Evolutionary conservation across 2,888 invertebrate genomes (phyloP).

Genomic region (Volucella inanis): DNA sequence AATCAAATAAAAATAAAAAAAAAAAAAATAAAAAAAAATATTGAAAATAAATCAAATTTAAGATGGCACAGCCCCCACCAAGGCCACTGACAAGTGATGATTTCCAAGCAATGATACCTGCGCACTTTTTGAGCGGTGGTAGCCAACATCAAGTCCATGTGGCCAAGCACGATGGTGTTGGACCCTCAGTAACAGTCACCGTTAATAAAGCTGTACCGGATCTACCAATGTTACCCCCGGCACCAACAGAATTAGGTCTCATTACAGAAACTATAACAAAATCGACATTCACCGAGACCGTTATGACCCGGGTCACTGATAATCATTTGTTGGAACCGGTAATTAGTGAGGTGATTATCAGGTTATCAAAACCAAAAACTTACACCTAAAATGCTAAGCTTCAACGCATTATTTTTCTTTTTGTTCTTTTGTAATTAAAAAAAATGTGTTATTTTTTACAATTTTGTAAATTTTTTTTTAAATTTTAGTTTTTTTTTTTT

Average conservation of each 20-base stretch:
- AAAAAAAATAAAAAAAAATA: constrained; percentile 74
- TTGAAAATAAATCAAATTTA: constrained; percentile 75
- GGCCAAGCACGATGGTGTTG: constrained; percentile 82
- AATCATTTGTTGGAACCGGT: constrained; percentile 93
- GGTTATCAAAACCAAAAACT: constrained; percentile 65
- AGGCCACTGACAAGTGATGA: constrained; percentile 96
- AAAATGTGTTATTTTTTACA: constrained; percentile 41
- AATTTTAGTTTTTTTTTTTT: constrained; percentile 25
- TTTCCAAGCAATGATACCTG: constrained; percentile 97
- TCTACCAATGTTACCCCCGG: constrained; percentile 90
- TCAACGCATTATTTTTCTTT: constrained; percentile 58
- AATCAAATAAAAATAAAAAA: constrained; percentile 43
- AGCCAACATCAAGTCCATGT: constrained; percentile 85
- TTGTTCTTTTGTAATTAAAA: constrained; percentile 50
- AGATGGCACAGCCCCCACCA: constrained; percentile 83
- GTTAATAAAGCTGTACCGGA: constrained; percentile 90
- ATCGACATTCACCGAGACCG: constrained; percentile 97
- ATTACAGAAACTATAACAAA: constrained; percentile 98
- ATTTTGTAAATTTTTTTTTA: constrained; percentile 8
- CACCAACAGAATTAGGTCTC: constrained; percentile 92
- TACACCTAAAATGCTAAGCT: constrained; percentile 71
- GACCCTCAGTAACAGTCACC: constrained; percentile 90
- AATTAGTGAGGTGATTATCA: constrained; percentile 92
- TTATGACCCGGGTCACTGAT: constrained; percentile 96
- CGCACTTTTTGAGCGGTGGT: constrained; percentile 94